A percentile compares a stretch with the other conserved stretches of the same genome.
Conservation (phyloP, 2,888 invertebrate genomes). For the Acrocyrtus sp. region DNA sequence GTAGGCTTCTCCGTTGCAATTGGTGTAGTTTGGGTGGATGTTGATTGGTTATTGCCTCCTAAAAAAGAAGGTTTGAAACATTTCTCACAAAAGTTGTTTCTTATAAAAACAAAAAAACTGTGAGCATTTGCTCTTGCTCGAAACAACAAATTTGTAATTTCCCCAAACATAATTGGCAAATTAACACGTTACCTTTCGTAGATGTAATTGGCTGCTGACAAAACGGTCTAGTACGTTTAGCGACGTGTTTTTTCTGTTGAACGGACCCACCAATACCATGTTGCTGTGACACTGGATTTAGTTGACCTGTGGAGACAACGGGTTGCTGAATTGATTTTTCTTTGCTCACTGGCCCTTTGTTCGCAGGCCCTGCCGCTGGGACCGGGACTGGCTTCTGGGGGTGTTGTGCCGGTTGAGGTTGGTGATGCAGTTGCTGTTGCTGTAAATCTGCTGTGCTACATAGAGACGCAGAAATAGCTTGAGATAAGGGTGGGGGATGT, state of each 20-base stretch:
- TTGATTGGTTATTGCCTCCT: too few relatives aligned
- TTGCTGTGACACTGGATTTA: constrained; percentile 20
- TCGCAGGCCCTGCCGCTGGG: constrained; percentile 12
- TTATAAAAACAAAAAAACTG: too few relatives aligned
- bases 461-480: constrained; percentile 66
- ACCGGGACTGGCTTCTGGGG: constrained; percentile 44
- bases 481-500: constrained; percentile 66
- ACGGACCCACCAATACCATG: constrained; percentile 29
- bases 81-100: too few relatives aligned
- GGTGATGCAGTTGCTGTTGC: constrained; percentile 22
- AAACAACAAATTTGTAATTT: too few relatives aligned
- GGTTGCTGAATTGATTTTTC: constrained; percentile 39
- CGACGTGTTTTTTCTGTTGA: constrained; percentile 57
- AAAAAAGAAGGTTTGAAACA: too few relatives aligned
- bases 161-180: too few relatives aligned
- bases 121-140: too few relatives aligned
- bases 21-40: constrained; percentile 59
- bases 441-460: constrained; percentile 63
- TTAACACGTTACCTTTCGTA: constrained; percentile 29
- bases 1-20: constrained; percentile 47
- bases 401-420: constrained; percentile 53
- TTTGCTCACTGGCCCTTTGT: constrained; percentile 47
- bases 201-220: constrained; percentile 49
- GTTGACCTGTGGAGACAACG: too few relatives aligned
- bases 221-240: constrained; percentile 61